Conservation (phyloP, 2,113 vertebrate genomes). For the Leptobrachium ailaonicum region DNA sequence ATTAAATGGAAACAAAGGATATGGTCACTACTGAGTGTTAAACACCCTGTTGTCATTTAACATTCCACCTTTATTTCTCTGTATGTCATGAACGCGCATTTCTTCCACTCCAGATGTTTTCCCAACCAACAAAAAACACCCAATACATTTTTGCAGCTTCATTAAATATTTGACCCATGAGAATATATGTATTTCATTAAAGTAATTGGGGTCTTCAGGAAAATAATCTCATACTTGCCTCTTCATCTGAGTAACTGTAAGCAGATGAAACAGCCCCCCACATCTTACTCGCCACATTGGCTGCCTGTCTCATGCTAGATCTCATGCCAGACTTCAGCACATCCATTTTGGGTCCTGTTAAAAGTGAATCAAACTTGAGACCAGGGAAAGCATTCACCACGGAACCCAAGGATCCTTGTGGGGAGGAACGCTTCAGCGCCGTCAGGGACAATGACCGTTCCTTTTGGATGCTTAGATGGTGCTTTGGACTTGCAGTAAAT, state of each 20-base stretch:
- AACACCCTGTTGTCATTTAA: too few relatives aligned
- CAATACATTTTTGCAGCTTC: too few relatives aligned
- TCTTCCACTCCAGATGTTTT: too few relatives aligned
- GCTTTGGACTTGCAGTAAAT: slow-evolving; percentile 74
- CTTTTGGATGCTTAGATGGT: slow-evolving; percentile 62
- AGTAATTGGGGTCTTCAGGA: background rate
- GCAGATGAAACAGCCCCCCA: slow-evolving; percentile 89
- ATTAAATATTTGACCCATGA: too few relatives aligned
- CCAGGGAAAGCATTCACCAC: slow-evolving; percentile 89
- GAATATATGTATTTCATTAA: background rate
- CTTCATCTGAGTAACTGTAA: slow-evolving; percentile 89
- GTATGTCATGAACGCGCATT: too few relatives aligned
- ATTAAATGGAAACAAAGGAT: too few relatives aligned
- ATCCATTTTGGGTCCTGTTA: slow-evolving; percentile 93
- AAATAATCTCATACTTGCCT: slow-evolving; percentile 65
- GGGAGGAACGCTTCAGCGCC: slow-evolving; percentile 81
- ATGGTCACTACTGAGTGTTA: too few relatives aligned
- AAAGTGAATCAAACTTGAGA: slow-evolving; percentile 88
- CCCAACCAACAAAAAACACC: too few relatives aligned
- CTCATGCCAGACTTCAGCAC: slow-evolving; percentile 87
- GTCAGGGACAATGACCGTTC: slow-evolving; percentile 78
- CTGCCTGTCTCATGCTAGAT: slow-evolving; percentile 79
- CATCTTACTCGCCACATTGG: slow-evolving; percentile 90
- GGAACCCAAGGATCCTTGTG: slow-evolving; percentile 84
- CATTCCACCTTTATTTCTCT: too few relatives aligned